These are phyloP conservation scores for Eidolon dupreanum DNA, from an alignment of 2,797 vertebrate species.

Conservation along the genomic window DNA sequence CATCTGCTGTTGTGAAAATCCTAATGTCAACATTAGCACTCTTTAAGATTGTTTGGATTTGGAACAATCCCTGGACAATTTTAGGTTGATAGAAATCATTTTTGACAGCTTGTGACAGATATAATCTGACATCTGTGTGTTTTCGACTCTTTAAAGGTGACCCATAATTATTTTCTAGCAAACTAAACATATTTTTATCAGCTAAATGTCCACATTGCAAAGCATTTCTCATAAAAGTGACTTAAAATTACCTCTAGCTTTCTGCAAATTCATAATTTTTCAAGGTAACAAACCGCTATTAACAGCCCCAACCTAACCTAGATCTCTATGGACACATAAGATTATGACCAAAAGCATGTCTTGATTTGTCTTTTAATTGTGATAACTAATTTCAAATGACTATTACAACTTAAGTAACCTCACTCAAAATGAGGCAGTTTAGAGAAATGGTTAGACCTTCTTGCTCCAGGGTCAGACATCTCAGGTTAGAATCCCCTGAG, in stretches of 20 bases:
- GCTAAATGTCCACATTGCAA: background rate
- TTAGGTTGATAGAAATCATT: constrained; percentile 52
- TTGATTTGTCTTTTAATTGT: background rate
- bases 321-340: background rate
- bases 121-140: constrained; percentile 59
- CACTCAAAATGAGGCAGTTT: background rate
- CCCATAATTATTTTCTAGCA: constrained; percentile 49
- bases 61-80: constrained; percentile 42
- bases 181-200: constrained; percentile 53
- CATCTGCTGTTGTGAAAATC: constrained; percentile 33
- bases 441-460: background rate
- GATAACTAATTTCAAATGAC: background rate
- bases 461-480: background rate
- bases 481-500: background rate
- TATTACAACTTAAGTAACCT: background rate
- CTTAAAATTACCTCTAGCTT: constrained; percentile 34
- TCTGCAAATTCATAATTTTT: background rate
- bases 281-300: background rate
- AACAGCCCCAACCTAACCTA: background rate
- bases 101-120: constrained; percentile 63
- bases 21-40: background rate
- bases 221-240: background rate
- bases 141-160: constrained; percentile 64
- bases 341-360: background rate
- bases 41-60: constrained; percentile 36